Evolutionary conservation across 1,140 invertebrate genomes (phyloP).

Genomic region (Acromyrmex heyeri): DNA sequence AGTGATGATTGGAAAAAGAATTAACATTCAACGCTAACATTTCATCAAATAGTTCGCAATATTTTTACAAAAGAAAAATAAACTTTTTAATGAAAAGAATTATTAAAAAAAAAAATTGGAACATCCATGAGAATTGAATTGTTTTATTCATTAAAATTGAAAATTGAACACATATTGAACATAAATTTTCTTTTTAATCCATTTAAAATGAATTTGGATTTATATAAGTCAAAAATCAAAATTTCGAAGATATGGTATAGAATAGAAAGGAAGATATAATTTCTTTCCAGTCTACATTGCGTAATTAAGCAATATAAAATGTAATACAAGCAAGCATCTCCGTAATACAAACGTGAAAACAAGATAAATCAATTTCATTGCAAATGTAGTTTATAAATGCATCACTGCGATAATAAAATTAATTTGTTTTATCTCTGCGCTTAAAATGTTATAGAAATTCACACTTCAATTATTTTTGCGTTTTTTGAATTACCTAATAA

Average conservation of each 20-base stretch:
- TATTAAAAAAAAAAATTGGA: neutral
- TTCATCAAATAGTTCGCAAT: neutral
- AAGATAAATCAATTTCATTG: constrained; percentile 23
- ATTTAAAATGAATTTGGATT: neutral
- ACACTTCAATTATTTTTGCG: neutral
- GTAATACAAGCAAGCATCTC: neutral
- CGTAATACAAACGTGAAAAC: neutral
- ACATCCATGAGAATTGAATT: constrained; percentile 17
- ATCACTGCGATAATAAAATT: constrained; percentile 3
- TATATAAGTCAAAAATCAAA: neutral
- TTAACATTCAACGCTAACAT: neutral
- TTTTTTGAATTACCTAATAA: neutral
- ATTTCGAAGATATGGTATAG: neutral
- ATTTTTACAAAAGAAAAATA: neutral
- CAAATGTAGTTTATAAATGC: neutral
- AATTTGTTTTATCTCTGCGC: neutral
- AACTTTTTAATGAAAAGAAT: neutral
- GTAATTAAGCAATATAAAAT: neutral
- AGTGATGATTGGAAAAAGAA: neutral
- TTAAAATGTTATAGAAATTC: neutral
- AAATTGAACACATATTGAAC: neutral
- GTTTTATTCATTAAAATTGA: neutral
- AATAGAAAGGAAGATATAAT: neutral
- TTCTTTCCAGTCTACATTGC: neutral
- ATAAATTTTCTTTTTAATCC: neutral